Evolutionary conservation across 1,140 invertebrate genomes (phyloP).

Genomic region (Teleopsis dalmanni): DNA sequence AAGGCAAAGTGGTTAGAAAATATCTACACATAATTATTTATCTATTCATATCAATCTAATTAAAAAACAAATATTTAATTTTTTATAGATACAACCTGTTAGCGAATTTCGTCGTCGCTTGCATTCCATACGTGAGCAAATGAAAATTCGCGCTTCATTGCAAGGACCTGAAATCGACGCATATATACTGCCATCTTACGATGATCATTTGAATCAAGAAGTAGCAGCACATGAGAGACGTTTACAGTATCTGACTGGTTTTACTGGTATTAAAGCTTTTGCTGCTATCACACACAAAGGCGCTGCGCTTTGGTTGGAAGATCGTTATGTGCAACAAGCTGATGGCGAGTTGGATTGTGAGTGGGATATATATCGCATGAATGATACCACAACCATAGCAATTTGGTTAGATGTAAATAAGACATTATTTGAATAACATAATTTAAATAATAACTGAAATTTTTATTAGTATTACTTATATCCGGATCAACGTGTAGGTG

Average conservation of each 20-base stretch:
- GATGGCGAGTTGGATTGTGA: slow-evolving; percentile 67
- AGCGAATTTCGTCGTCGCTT: slow-evolving; percentile 47
- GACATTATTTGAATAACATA: not conserved
- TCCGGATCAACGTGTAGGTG: slow-evolving; percentile 62
- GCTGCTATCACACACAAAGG: slow-evolving; percentile 68
- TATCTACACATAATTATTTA: not conserved
- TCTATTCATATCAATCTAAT: not conserved
- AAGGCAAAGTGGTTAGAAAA: slow-evolving; percentile 26
- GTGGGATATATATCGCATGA: slow-evolving; percentile 72
- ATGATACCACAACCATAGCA: slow-evolving; percentile 53
- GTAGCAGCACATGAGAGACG: slow-evolving; percentile 68
- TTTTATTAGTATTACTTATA: slow-evolving; percentile 53
- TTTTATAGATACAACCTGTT: slow-evolving; percentile 25
- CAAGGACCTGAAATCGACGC: slow-evolving; percentile 61
- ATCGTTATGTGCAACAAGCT: slow-evolving; percentile 73
- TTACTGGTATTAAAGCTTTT: slow-evolving; percentile 72
- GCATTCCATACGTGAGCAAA: slow-evolving; percentile 55
- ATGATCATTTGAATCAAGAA: slow-evolving; percentile 69
- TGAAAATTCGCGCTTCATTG: slow-evolving; percentile 54
- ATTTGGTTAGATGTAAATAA: slow-evolving; percentile 53
- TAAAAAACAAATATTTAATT: no score
- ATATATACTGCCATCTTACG: slow-evolving; percentile 67
- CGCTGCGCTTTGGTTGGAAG: slow-evolving; percentile 84
- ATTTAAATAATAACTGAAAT: not conserved
- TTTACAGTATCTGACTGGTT: slow-evolving; percentile 76